Evolutionary conservation across 2,113 vertebrate genomes (phyloP).

Genomic region (Archocentrus centrarchus): DNA sequence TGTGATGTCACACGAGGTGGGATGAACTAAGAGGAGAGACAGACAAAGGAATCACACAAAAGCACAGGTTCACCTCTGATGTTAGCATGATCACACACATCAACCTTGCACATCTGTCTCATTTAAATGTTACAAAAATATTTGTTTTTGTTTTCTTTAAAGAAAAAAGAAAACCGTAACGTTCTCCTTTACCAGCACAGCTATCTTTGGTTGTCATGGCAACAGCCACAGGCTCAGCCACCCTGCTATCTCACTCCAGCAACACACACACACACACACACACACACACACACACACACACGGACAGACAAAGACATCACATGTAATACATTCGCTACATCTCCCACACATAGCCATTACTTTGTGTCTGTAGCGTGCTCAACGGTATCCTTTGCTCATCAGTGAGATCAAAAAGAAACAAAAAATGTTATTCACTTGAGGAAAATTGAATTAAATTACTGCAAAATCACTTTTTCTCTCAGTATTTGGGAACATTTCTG

Average conservation of each 20-base stretch:
- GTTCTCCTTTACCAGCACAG: slow-evolving; percentile 54
- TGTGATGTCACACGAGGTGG: slow-evolving; percentile 71
- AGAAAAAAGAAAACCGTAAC: slow-evolving; percentile 6
- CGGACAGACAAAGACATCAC: slow-evolving; percentile 15
- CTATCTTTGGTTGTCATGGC: slow-evolving; percentile 77
- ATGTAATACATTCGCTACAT: slow-evolving; percentile 52
- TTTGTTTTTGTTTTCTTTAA: background rate
- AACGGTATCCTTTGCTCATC: background rate
- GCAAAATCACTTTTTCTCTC: background rate
- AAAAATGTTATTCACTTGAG: background rate
- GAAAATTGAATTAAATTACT: background rate
- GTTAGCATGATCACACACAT: background rate
- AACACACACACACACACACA: slow-evolving; percentile 43
- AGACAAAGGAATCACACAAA: slow-evolving; percentile 62
- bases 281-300: slow-evolving; percentile 27
- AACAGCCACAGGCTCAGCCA: slow-evolving; percentile 77
- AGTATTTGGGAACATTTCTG: background rate
- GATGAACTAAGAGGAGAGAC: slow-evolving; percentile 39
- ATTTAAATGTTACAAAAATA: background rate
- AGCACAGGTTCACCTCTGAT: slow-evolving; percentile 1
- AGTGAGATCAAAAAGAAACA: background rate
- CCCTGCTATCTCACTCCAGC: slow-evolving; percentile 63
- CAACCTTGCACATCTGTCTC: background rate
- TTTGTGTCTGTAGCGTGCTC: slow-evolving; percentile 35
- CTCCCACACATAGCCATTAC: slow-evolving; percentile 37